Percentiles rank a stretch among this genome's conserved stretches.
phyloP scores from a whole-genome alignment of 2,797 vertebrate genomes.

The Phataginus tricuspis region DNA sequence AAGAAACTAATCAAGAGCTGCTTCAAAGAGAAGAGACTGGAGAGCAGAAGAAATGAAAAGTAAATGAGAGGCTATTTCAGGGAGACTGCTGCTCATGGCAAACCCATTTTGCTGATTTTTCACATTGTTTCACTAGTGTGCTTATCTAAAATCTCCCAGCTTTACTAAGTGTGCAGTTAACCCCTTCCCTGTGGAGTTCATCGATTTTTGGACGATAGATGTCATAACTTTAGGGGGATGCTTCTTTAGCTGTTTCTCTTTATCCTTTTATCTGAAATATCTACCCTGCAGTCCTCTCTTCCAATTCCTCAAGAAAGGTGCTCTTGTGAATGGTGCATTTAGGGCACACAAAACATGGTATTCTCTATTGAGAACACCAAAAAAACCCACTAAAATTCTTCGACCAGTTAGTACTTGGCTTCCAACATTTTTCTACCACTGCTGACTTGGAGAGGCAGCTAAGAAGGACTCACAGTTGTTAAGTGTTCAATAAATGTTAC shows the following conservation, averaged over 20 bases:
- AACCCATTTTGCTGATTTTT: conserved; percentile 56
- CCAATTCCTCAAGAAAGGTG: not conserved
- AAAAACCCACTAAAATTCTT: not conserved
- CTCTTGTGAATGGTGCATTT: not conserved
- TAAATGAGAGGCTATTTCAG: conserved; percentile 73
- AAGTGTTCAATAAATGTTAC: not conserved
- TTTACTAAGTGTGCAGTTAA: conserved; percentile 52
- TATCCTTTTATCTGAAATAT: not conserved
- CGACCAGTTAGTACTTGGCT: not conserved
- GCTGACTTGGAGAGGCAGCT: not conserved
- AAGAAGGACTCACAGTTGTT: not conserved
- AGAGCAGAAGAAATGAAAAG: conserved; percentile 52
- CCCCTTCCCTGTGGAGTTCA: not conserved
- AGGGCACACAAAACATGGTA: not conserved
- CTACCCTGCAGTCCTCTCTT: not conserved
- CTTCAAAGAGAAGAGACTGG: conserved; percentile 62
- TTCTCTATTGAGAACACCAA: not conserved
- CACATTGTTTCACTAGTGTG: conserved; percentile 54
- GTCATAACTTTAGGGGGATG: not conserved
- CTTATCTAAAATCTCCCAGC: conserved; percentile 9
- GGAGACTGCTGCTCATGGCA: not conserved
- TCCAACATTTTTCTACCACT: not conserved
- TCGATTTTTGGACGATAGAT: not conserved
- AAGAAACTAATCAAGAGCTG: conserved; percentile 47
- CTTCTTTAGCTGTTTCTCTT: not conserved